Evolutionary conservation across 1,140 invertebrate species (phyloP).

Genomic region (Riptortus pedestris): DNA sequence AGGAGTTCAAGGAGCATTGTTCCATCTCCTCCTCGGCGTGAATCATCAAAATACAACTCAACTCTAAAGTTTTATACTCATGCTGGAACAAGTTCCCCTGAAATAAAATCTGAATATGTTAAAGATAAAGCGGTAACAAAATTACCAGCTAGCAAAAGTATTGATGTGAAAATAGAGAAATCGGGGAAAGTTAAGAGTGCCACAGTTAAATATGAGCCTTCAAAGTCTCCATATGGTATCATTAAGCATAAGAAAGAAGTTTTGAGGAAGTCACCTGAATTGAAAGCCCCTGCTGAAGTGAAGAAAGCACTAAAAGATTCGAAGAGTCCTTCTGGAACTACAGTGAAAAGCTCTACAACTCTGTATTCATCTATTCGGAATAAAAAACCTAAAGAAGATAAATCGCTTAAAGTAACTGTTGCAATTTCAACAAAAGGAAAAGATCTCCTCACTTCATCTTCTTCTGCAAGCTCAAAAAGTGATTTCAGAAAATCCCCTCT

Average conservation of each 20-base stretch:
- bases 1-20: constrained; percentile 38
- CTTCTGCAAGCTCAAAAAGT: constrained; percentile 23
- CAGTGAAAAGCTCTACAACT: constrained; percentile 38
- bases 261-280: constrained; percentile 41
- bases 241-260: constrained; percentile 19
- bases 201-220: constrained; percentile 6
- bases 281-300: constrained; percentile 48
- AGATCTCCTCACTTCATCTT: constrained; percentile 37
- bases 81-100: background rate
- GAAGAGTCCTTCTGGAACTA: constrained; percentile 33
- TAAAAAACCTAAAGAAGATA: constrained; percentile 38
- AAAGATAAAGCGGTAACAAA: background rate
- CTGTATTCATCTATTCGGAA: constrained; percentile 37
- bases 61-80: constrained; percentile 47
- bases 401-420: constrained; percentile 39
- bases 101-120: background rate
- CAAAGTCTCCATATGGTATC: background rate
- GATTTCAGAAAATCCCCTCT: constrained; percentile 18
- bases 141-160: background rate
- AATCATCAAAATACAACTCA: constrained; percentile 60
- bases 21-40: constrained; percentile 56
- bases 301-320: constrained; percentile 44
- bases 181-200: background rate
- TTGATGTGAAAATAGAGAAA: constrained; percentile 8
- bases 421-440: constrained; percentile 41